These are phyloP conservation scores for Dromius quadrimaculatus DNA, from an alignment of 2,888 invertebrate genomes.

Conservation along the genomic window DNA sequence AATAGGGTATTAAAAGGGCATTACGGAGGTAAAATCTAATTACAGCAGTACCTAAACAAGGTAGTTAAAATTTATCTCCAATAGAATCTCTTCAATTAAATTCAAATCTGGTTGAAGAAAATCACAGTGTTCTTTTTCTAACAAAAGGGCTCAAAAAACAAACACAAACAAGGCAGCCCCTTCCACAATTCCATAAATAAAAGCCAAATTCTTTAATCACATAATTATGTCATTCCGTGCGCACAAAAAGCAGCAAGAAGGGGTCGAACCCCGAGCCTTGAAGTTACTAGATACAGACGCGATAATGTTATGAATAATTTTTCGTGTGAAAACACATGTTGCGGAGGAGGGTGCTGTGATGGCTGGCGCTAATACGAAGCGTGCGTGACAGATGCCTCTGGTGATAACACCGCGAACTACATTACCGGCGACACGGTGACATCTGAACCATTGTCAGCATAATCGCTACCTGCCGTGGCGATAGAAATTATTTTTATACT, in stretches of 20 bases:
- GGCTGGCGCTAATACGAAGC: slow-evolving; percentile 61
- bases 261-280: slow-evolving; percentile 20
- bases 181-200: slow-evolving; percentile 9
- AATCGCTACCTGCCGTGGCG: slow-evolving; percentile 49
- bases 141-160: slow-evolving; percentile 18
- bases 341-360: slow-evolving; percentile 54
- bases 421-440: slow-evolving; percentile 57
- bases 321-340: slow-evolving; percentile 64
- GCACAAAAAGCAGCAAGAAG: slow-evolving; percentile 50
- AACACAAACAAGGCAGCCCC: slow-evolving; percentile 14
- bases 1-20: no score
- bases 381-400: slow-evolving; percentile 64
- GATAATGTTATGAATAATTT: slow-evolving; percentile 62
- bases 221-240: slow-evolving; percentile 64
- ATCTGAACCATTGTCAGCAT: slow-evolving; percentile 55
- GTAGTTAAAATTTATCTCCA: not conserved
- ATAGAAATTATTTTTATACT: slow-evolving; percentile 47
- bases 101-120: not conserved
- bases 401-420: slow-evolving; percentile 59
- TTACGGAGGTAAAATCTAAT: not conserved
- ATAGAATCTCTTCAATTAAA: slow-evolving; percentile 15
- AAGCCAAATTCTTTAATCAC: slow-evolving; percentile 58
- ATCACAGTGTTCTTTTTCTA: not conserved
- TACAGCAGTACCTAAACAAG: slow-evolving; percentile 2
- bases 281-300: slow-evolving; percentile 34